Conservation (phyloP, 2,888 invertebrate species). For the Mimas tiliae region DNA sequence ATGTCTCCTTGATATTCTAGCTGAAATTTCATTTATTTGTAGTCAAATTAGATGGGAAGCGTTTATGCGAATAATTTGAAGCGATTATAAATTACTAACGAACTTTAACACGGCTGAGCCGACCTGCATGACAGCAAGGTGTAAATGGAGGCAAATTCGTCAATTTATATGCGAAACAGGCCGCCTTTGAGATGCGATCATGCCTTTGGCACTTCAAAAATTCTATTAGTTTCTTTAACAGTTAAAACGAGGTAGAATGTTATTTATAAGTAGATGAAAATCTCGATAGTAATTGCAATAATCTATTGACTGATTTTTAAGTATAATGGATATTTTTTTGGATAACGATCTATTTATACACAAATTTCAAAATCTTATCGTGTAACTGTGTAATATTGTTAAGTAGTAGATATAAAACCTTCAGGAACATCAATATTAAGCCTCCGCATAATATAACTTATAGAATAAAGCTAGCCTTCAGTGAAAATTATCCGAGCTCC, state of each 20-base stretch:
- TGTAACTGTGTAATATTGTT: too few relatives aligned
- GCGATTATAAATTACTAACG: constrained; percentile 75
- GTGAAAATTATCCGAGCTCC: not conserved
- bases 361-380: too few relatives aligned
- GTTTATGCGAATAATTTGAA: constrained; percentile 64
- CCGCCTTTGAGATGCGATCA: constrained; percentile 74
- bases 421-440: not conserved
- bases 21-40: constrained; percentile 31
- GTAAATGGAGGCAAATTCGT: constrained; percentile 82
- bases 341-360: too few relatives aligned
- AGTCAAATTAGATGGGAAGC: constrained; percentile 47
- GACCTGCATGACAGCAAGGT: constrained; percentile 70
- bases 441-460: not conserved
- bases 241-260: constrained; percentile 21
- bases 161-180: constrained; percentile 83
- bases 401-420: not conserved
- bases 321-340: not conserved
- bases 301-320: not conserved
- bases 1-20: constrained; percentile 25
- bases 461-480: not conserved
- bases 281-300: not conserved
- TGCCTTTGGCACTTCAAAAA: constrained; percentile 62
- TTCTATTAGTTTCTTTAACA: constrained; percentile 50
- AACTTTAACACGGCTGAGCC: constrained; percentile 54
- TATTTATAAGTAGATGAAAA: not conserved